Conservation (phyloP, 2,113 vertebrate species). For the Origma solitaria region DNA sequence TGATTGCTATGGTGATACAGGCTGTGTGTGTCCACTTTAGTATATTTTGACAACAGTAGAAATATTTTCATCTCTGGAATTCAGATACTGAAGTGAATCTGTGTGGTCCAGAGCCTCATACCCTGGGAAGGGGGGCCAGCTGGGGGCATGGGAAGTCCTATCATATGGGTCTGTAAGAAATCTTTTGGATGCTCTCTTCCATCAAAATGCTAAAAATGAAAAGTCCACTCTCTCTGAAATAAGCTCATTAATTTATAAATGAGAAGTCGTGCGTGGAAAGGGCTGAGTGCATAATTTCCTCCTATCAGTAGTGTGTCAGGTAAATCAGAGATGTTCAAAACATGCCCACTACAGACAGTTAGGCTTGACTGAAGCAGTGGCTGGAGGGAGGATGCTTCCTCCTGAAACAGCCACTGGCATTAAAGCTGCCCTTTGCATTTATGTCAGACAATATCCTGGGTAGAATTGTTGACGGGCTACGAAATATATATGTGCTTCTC, state of each 20-base stretch:
- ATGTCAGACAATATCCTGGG: not conserved
- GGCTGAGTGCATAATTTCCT: fast-evolving
- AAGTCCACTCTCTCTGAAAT: not conserved
- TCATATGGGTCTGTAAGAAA: not conserved
- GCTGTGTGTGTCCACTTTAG: not conserved
- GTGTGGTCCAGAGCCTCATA: not conserved
- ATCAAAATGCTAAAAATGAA: not conserved
- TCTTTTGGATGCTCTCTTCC: not conserved
- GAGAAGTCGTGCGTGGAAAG: not conserved
- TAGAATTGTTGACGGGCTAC: not conserved
- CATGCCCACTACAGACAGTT: fast-evolving
- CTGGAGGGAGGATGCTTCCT: not conserved
- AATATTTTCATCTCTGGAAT: not conserved
- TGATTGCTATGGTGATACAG: not conserved
- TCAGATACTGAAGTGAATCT: not conserved
- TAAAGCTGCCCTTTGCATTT: not conserved
- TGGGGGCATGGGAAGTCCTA: fast-evolving
- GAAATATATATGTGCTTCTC: not conserved
- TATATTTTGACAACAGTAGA: not conserved
- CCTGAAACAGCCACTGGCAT: not conserved
- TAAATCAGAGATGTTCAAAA: not conserved
- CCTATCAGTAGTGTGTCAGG: not conserved
- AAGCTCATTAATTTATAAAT: not conserved
- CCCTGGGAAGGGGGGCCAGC: not conserved
- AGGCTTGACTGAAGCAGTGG: not conserved